Base-by-base conservation (phyloP, 2,113 vertebrate species). In the Phrynocephalus versicolor region DNA sequence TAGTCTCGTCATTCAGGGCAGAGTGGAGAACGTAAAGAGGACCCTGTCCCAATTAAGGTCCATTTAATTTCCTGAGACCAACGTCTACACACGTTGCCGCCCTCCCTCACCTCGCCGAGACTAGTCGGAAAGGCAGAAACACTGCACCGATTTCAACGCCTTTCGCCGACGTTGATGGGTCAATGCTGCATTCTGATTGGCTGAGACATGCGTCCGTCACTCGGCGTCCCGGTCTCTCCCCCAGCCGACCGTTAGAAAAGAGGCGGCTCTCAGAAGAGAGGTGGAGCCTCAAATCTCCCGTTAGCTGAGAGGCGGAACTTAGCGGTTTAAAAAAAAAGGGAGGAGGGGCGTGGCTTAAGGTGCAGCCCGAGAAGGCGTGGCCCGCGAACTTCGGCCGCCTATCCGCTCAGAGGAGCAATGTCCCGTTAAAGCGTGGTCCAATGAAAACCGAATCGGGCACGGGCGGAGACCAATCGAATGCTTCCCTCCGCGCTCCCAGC, bases 71-170 rank as follows among this genome's bases (percentile, higher is more conserved):
- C 45, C 45, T 51, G 45, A 51, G 45, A 51, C n/a, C n/a, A n/a
- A n/a, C n/a, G n/a, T n/a, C n/a, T 6, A 58, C 19, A 78, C 33
- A 35, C 33, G 33, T 6, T 13, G 14, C 12, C 57, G 35, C 5
- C 1, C 37, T 41, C 67, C 76, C 84, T 85, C 76, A 79, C 76
- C 77, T 85, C 77, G 18, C 76, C 21, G 27, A 62, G 27, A 70
- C 57, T n/a, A n/a, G 27, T 67, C 72, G 15, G 57, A 37, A 72
- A 67, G 84, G 57, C 55, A 10, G 65, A 37, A 58, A 30, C 10
- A 35, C 3, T 21, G 37, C 10, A 25, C 12, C 2, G 9, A 3
- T 39, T 21, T 13, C 45, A 27, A 62, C 71, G 19, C 69, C 69
- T 25, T 16, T 65, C 41, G 33, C 39, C 37, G 19, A 73, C 7